phyloP scores from a whole-genome alignment of 2,888 invertebrate species.

The Esperia sulphurella region DNA sequence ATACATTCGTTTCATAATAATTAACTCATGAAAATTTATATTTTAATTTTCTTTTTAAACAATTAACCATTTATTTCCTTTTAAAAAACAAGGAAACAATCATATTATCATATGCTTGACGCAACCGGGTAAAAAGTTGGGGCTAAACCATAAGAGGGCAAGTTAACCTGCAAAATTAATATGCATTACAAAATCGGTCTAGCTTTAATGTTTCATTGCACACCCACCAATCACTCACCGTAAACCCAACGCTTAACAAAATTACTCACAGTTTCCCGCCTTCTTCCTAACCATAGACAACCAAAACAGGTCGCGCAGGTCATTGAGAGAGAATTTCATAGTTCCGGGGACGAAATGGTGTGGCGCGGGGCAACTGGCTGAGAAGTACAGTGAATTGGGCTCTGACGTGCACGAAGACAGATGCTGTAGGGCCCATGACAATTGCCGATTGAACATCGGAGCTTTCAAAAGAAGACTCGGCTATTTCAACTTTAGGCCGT shows the following conservation, averaged over 20 bases:
- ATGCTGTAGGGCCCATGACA: conserved; percentile 88
- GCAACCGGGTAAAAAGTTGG: too few species aligned
- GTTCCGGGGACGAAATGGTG: conserved; percentile 88
- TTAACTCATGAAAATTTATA: too few species aligned
- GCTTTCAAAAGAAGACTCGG: conserved; percentile 81
- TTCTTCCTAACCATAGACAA: conserved; percentile 19
- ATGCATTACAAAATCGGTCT: background rate
- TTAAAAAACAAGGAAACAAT: too few species aligned
- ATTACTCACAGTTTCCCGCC: background rate
- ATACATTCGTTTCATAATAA: too few species aligned
- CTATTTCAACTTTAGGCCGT: conserved; percentile 84
- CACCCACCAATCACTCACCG: background rate
- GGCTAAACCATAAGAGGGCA: too few species aligned
- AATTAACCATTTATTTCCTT: too few species aligned
- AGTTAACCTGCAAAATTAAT: too few species aligned
- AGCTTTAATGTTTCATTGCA: background rate
- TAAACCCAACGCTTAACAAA: background rate
- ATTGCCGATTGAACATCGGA: conserved; percentile 82
- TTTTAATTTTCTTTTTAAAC: too few species aligned
- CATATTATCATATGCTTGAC: too few species aligned
- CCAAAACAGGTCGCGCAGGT: conserved; percentile 59
- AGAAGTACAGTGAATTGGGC: conserved; percentile 81
- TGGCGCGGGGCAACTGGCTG: conserved; percentile 80
- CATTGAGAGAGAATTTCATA: conserved; percentile 76
- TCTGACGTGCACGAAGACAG: conserved; percentile 75